phyloP scores from a whole-genome alignment of 2,888 invertebrate genomes.

The Cyclophora punctaria region DNA sequence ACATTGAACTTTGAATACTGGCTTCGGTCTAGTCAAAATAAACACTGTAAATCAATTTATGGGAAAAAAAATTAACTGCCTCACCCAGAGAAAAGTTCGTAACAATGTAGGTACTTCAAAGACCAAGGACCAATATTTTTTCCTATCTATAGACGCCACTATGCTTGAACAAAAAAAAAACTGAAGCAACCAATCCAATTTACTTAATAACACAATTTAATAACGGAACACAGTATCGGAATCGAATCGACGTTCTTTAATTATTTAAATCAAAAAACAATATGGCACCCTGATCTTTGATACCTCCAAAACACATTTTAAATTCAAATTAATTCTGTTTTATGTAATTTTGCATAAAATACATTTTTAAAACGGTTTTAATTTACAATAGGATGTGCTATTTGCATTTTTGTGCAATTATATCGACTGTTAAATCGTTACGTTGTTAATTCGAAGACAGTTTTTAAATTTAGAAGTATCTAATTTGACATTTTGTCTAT shows the following conservation, averaged over 20 bases:
- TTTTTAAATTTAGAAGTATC: background rate
- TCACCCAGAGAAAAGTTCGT: too few species aligned
- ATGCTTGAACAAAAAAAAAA: background rate
- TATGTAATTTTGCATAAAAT: background rate
- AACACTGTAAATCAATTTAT: too few species aligned
- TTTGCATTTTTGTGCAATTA: background rate
- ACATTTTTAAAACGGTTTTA: slow-evolving; percentile 13
- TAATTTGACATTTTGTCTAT: background rate
- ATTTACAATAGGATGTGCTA: background rate
- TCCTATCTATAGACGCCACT: too few species aligned
- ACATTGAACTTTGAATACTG: too few species aligned
- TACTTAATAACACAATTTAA: slow-evolving; percentile 26
- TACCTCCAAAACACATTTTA: too few species aligned
- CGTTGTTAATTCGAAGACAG: background rate
- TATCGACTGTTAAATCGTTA: background rate
- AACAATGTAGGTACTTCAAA: too few species aligned
- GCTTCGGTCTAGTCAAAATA: too few species aligned
- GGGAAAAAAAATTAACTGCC: too few species aligned
- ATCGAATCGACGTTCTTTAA: slow-evolving; percentile 7
- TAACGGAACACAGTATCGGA: slow-evolving; percentile 28
- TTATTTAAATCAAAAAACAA: background rate
- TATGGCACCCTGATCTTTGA: too few species aligned
- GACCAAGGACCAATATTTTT: too few species aligned
- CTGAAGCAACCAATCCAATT: background rate
- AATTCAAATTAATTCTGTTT: too few species aligned